Conservation (phyloP, 64 coral and sea anemone species). For the Montipora sp. region DNA sequence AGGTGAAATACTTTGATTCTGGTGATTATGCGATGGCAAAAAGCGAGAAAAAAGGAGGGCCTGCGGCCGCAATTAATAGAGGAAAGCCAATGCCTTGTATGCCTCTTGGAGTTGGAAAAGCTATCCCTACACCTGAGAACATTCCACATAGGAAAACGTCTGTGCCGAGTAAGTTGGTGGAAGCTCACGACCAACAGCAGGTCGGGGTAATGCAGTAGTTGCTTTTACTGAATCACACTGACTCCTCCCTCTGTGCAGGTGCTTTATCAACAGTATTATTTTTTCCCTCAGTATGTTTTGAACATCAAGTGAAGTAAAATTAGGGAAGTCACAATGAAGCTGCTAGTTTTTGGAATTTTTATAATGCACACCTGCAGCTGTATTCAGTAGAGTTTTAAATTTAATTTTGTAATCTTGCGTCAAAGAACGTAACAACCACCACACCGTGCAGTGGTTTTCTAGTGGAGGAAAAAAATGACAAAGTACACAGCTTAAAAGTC, state of each 20-base stretch:
- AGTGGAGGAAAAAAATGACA: not conserved
- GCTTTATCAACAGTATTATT: not conserved
- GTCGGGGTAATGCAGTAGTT: conserved; percentile 71
- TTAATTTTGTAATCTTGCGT: not conserved
- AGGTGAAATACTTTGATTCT: conserved; percentile 99
- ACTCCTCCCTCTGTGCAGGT: not conserved
- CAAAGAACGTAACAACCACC: not conserved
- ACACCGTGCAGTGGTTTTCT: not conserved
- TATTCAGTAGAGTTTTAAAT: conserved; percentile 18
- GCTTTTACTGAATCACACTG: conserved; percentile 10
- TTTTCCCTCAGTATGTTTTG: no score
- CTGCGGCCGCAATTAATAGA: conserved; percentile 36
- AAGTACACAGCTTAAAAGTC: not conserved
- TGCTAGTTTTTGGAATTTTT: not conserved
- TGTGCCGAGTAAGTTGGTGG: conserved; percentile 99
- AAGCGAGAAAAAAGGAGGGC: conserved; percentile 85
- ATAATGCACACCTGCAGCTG: not conserved
- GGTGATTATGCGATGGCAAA: conserved; percentile 98
- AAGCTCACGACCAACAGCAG: conserved; percentile 76
- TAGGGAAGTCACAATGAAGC: not conserved
- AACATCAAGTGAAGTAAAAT: no score
- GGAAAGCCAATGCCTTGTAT: conserved; percentile 57
- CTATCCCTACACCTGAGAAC: conserved; percentile 97
- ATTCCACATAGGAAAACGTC: conserved; percentile 99
- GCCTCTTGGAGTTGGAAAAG: conserved; percentile 82